Base-by-base conservation (phyloP, 1,140 invertebrate species). In the Lucilia sericata region DNA sequence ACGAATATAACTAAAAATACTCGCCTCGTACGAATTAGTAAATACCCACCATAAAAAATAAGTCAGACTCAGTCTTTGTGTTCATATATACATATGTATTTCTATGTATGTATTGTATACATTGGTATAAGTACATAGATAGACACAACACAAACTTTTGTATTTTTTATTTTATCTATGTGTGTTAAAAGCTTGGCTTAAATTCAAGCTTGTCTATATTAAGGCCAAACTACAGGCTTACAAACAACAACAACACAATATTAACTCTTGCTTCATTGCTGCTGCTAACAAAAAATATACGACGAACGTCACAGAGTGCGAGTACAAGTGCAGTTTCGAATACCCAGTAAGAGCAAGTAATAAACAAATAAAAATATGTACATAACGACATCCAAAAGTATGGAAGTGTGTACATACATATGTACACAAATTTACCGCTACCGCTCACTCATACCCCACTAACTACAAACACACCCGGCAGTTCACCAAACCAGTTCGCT, bases 101-200 rank as follows among this genome's bases (percentile, higher is more conserved):
- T 0, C 5, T 42, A 42, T 10, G n/a, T n/a, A 42, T 42, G 42
- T 42, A 42, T 42, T 10, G 5, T 42, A 7, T 42, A 42, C 5
- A 10, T 2, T 10, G 5, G 42, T 42, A 42, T n/a, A 55, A 17
- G 51, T 55, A 55, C 9, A 55, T 55, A 55, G 51, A 55, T 55
- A 55, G 13, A 55, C 12, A 21, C 65, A 70, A 60, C 55, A 60
- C 55, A 60, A 60, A 17, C 13, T 60, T 7, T 60, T 60, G 55
- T 60, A 78, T 25, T 25, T 12, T 30, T 74, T 74, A 34, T 74
- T 12, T 12, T 19, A 80, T 49, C 42, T 80, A 49, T 80, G 19
- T 80, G 76, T 80, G 76, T 49, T 80, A 80, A 80, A 80, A 80
- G 76, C 76, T 80, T 80, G 76, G 76, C 42, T 80, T 80, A 49